A percentile compares a stretch with the other conserved stretches of the same genome.
These are phyloP conservation scores for Hippocampus abdominalis DNA, from an alignment of 2,113 vertebrate genomes.

Conservation along the genomic window DNA sequence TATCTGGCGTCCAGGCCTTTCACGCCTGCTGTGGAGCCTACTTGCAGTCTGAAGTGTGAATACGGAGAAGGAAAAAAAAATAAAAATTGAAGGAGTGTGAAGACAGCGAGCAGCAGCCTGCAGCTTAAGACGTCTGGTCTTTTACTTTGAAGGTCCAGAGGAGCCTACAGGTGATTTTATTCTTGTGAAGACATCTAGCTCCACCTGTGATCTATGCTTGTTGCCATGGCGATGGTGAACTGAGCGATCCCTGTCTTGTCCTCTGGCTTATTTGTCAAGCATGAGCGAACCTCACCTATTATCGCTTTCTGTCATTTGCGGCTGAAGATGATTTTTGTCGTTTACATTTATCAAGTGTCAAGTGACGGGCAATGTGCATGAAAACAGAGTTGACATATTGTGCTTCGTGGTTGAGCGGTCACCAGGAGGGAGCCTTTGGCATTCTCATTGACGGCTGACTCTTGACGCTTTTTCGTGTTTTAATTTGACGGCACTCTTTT, in stretches of 20 bases:
- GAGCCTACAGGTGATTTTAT: constrained; percentile 2
- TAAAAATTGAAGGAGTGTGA: neutral
- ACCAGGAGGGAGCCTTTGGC: neutral
- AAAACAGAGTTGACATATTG: constrained; percentile 1
- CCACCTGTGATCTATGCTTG: neutral
- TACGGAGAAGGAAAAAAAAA: neutral
- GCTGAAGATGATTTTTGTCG: neutral
- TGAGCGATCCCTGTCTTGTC: constrained; percentile 25
- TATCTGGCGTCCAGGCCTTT: constrained; percentile 1
- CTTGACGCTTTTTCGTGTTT: neutral
- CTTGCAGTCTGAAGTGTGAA: constrained; percentile 7
- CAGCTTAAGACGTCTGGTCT: neutral
- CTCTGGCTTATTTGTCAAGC: constrained; percentile 31
- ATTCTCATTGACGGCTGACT: constrained; percentile 27
- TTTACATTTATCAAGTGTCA: constrained; percentile 11
- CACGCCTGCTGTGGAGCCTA: neutral
- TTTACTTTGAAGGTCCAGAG: constrained; percentile 1
- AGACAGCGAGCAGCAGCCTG: neutral
- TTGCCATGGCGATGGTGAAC: constrained; percentile 9
- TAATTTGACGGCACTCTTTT: neutral
- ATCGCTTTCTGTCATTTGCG: constrained; percentile 25
- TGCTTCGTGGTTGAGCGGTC: neutral
- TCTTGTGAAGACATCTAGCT: neutral
- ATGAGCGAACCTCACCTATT: constrained; percentile 39
- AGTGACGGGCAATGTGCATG: constrained; percentile 33